A percentile compares a stretch with the other conserved stretches of the same genome.
Evolutionary conservation across 30 jellyfish, hydroid and myxozoan species (phyloP).

Genomic region (Cassiopea andromeda): DNA sequence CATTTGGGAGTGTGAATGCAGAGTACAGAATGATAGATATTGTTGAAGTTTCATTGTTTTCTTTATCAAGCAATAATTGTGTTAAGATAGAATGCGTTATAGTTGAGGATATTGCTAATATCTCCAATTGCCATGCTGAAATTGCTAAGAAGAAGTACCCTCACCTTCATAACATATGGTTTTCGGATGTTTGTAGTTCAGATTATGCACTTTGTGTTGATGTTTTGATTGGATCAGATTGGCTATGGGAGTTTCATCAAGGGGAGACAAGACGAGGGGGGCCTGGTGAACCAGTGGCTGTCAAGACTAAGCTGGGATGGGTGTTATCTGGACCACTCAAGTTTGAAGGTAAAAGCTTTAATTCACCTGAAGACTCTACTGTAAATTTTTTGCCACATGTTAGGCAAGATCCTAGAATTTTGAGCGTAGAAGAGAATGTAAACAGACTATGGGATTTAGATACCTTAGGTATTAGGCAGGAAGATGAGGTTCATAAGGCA

Average conservation of each 20-base stretch:
- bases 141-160: neutral
- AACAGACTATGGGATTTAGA: neutral
- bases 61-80: neutral
- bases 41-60: neutral
- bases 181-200: neutral
- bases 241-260: neutral
- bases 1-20: constrained; percentile 19
- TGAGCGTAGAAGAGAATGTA: neutral
- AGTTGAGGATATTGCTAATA: constrained; percentile 2
- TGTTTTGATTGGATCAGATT: neutral
- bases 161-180: neutral
- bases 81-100: neutral
- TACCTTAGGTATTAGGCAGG: neutral
- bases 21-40: neutral
- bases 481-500: neutral
- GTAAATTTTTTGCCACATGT: neutral
- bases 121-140: neutral
- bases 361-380: neutral
- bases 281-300: neutral
- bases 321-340: neutral
- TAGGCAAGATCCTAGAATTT: no score
- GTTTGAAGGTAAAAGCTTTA: neutral
- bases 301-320: neutral
- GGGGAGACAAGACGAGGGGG: neutral
- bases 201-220: neutral